Percentiles rank a stretch among this genome's conserved stretches.
phyloP scores from a whole-genome alignment of 2,797 vertebrate species.

The Acanthurus lineatus region DNA sequence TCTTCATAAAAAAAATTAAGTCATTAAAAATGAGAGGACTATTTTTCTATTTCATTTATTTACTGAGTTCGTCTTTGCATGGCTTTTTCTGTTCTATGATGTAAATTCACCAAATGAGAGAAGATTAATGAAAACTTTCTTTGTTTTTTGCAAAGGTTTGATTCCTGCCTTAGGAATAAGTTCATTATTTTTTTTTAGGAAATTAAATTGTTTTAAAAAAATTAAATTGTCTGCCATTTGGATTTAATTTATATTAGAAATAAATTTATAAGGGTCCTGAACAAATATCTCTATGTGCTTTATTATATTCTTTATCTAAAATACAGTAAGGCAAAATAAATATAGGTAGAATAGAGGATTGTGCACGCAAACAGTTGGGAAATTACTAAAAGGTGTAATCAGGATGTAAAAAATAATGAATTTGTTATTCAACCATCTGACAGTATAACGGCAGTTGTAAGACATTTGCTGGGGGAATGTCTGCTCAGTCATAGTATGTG shows the following conservation, averaged over 20 bases:
- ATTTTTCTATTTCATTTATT: too few relatives aligned
- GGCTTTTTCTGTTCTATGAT: neutral
- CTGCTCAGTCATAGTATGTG: neutral
- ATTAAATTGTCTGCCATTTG: neutral
- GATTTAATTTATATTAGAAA: neutral
- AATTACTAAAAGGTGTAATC: too few relatives aligned
- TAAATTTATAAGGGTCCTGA: neutral
- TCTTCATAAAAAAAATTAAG: too few relatives aligned
- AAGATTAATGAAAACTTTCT: neutral
- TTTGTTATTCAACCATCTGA: neutral
- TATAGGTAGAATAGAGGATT: too few relatives aligned
- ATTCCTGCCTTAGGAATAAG: neutral
- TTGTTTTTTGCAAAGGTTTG: neutral
- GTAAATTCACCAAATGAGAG: neutral
- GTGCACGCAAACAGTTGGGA: too few relatives aligned
- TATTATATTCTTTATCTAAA: too few relatives aligned
- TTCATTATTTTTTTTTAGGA: neutral
- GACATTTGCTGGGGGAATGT: too few relatives aligned
- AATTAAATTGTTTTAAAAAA: neutral
- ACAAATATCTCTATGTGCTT: neutral
- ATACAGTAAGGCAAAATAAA: too few relatives aligned
- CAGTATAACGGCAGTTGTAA: neutral
- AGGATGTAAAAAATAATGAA: neutral
- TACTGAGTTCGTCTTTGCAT: neutral
- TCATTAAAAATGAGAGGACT: too few relatives aligned